These are phyloP conservation scores for Drosophila albomicans DNA, from an alignment of 1,140 invertebrate species.

Conservation along the genomic window DNA sequence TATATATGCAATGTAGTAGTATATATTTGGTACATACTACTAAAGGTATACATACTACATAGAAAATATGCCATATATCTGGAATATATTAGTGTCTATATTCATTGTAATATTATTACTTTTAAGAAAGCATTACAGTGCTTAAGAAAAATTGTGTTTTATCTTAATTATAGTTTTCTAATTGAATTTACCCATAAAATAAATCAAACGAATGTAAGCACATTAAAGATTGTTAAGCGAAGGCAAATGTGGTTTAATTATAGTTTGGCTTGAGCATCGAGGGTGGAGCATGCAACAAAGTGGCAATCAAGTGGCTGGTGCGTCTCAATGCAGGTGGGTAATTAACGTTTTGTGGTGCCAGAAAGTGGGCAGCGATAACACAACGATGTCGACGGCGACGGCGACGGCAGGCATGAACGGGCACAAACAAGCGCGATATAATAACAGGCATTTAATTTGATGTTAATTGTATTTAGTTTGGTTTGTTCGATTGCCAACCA, in stretches of 20 bases:
- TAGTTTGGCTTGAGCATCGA: not conserved
- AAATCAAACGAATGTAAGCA: not conserved
- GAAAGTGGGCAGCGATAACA: no score
- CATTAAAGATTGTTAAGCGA: not conserved
- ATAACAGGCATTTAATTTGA: slow-evolving; percentile 76
- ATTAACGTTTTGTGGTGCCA: slow-evolving; percentile 12
- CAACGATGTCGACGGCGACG: not conserved
- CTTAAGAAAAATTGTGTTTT: no score
- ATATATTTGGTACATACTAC: no score
- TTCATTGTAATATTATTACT: no score
- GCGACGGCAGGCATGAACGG: slow-evolving; percentile 6
- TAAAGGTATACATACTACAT: no score
- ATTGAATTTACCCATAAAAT: no score
- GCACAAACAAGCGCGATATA: slow-evolving; percentile 53
- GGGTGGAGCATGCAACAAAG: slow-evolving; percentile 14
- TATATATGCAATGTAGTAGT: no score
- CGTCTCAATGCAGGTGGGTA: not conserved
- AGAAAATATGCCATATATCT: no score
- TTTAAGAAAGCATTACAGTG: no score
- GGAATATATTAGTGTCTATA: no score
- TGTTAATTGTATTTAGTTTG: slow-evolving; percentile 70
- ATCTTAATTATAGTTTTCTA: no score
- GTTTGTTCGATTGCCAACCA: not conserved
- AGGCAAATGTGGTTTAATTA: not conserved
- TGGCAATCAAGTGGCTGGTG: slow-evolving; percentile 10